Base-by-base conservation (phyloP, 1,140 invertebrate genomes). In the Cyphomyrmex costatus region DNA sequence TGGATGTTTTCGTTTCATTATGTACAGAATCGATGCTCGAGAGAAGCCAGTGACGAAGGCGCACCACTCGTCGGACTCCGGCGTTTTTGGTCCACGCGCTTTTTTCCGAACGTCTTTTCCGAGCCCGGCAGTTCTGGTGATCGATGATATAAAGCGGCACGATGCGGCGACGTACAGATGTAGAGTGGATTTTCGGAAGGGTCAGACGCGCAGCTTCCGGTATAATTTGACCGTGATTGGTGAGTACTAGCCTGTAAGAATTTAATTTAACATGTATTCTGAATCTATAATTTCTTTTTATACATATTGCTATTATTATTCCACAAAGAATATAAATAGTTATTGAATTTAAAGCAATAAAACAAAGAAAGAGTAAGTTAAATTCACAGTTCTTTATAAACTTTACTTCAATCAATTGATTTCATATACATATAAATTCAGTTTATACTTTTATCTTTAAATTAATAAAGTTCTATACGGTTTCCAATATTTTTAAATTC, bases 181-280 rank as follows among this genome's bases (percentile, higher is more conserved):
- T 94, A 95, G 98, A 88, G 97, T 98, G 77, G 98, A 99, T 95
- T 99, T 98, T 95, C 96, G 97, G 78, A 98, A 98, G 92, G 97
- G 97, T 58, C 97, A 98, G 94, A 98, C 98, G 21, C 96, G 97
- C 91, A 98, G 97, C 93, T 97, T 98, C 92, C 96, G 97, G 91
- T 98, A 98, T 95, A 98, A 98, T 95, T 96, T 98, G 87, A 98
- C 97, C 82, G 97, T 98, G 90, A 97, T 98, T 92, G 97, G 98
- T 98, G 94, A 97, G 97, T 96, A 42, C 2, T 1, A 1, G 3
- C 2, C 12, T 12, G 14, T n/a, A 24, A 83, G 12, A 83, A 80
- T 80, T 36, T 56, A 24, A 53, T 33, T 2, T n/a, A 27, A 36
- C 16, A 24, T 36, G 56, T 24, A 42, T 36, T 77, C 24, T 19